These are phyloP conservation scores for Mobula birostris DNA, from an alignment of 2,113 vertebrate species.

Conservation along the genomic window DNA sequence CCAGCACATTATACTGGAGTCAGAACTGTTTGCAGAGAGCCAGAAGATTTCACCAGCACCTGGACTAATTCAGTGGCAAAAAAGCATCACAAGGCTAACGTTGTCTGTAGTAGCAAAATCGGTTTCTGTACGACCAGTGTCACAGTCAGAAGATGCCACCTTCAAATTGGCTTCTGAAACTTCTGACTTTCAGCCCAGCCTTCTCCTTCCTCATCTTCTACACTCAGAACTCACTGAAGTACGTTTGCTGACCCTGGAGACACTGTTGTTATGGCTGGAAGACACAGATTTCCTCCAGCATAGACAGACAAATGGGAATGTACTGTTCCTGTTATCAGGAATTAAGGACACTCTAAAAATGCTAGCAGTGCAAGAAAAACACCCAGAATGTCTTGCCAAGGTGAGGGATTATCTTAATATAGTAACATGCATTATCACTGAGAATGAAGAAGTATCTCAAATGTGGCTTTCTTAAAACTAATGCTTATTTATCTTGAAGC, in stretches of 20 bases:
- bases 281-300: constrained; percentile 41
- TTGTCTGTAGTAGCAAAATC: constrained; percentile 49
- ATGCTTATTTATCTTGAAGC: neutral
- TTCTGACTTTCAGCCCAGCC: neutral
- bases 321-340: constrained; percentile 48
- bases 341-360: constrained; percentile 58
- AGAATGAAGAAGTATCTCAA: neutral
- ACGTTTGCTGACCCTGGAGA: constrained; percentile 63
- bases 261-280: constrained; percentile 57
- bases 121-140: constrained; percentile 44
- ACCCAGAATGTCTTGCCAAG: constrained; percentile 78
- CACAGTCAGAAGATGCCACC: constrained; percentile 36
- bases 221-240: constrained; percentile 70
- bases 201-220: constrained; percentile 56
- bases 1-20: constrained; percentile 56
- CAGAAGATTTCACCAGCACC: constrained; percentile 51
- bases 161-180: neutral
- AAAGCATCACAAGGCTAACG: constrained; percentile 70
- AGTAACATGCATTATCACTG: neutral
- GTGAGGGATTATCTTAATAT: constrained; percentile 49
- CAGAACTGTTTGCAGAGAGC: constrained; percentile 59
- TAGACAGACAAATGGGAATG: constrained; percentile 40
- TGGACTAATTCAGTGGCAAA: constrained; percentile 74
- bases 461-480: neutral
- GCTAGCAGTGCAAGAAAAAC: constrained; percentile 68